Evolutionary conservation across 2,797 vertebrate genomes (phyloP), one percentile per base, ranked within the genome.

Genomic region (Brachymystax lenok): DNA sequence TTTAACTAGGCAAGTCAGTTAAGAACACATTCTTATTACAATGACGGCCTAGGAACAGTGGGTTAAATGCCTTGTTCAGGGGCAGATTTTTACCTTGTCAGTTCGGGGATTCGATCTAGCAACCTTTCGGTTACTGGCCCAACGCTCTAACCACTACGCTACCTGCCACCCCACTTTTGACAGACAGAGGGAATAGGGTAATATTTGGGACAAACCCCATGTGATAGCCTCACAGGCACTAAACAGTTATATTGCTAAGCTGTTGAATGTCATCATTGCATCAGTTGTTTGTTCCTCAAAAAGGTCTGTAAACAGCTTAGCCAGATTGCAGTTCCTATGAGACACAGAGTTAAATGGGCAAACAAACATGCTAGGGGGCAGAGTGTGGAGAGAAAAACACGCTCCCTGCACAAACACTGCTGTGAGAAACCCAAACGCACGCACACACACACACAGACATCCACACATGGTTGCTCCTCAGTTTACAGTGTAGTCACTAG

Each of bases 231-330:
- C 61, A 33, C 28, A 24, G 28, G 72, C 24, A 6, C n/a, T 56
- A 64, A 46, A 51, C 56, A 52, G 10, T 51, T 21, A 52, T 74
- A 16, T 24, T 67, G 67, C 21, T 50, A 73, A 51, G 71, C 74
- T 71, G 74, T 51, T 76, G 70, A 61, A 72, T 82, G 69, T 56
- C 46, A 74, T 69, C 1, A 5, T 12, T 30, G 71, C 70, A 52
- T 71, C 17, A 21, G 69, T 64, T 87, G 75, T 69, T 74, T 71
- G 61, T 73, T 28, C 30, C 46, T 78, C 27, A 10, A 16, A 56
- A 75, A 50, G 14, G 27, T 63, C 33, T 51, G 71, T 76, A 63
- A 75, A 79, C 73, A 75, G 46, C 35, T 50, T 16, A 5, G 64
- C 14, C 10, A 59, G 46, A 50, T 46, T 52, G 2, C 21, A 68